Evolutionary conservation across 2,113 vertebrate genomes (phyloP).

Genomic region (Chlorodrepanis virens): DNA sequence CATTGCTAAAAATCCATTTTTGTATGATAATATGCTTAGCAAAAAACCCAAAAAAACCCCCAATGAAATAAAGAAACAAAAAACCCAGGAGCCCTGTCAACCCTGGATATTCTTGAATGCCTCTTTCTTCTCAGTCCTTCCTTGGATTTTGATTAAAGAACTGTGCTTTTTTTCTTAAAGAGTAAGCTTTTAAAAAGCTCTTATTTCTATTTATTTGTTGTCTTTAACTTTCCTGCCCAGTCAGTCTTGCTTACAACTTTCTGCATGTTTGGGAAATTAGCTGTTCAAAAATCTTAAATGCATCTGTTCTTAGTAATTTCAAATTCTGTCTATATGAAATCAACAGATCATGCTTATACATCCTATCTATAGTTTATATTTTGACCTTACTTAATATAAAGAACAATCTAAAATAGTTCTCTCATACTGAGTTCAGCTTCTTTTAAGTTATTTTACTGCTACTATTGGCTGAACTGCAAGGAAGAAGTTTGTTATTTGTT

Average conservation of each 20-base stretch:
- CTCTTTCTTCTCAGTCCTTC: background rate
- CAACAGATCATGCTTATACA: background rate
- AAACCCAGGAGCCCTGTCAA: background rate
- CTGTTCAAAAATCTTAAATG: background rate
- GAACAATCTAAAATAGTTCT: background rate
- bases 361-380: background rate
- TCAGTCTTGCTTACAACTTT: background rate
- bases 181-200: background rate
- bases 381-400: background rate
- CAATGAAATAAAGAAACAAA: background rate
- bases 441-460: background rate
- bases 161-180: background rate
- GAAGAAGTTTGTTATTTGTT: background rate
- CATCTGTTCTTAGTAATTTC: background rate
- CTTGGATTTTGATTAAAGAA: background rate
- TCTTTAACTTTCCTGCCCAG: background rate
- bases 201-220: background rate
- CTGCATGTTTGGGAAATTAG: background rate
- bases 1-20: background rate
- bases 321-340: background rate
- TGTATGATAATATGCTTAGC: background rate
- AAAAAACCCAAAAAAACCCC: fast-evolving
- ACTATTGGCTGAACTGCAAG: background rate
- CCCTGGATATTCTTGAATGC: background rate
- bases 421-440: background rate